Percentiles rank a stretch among this genome's conserved stretches.
These are phyloP conservation scores for Neuroscelio doddi DNA, from an alignment of 2,888 invertebrate species.

Conservation along the genomic window DNA sequence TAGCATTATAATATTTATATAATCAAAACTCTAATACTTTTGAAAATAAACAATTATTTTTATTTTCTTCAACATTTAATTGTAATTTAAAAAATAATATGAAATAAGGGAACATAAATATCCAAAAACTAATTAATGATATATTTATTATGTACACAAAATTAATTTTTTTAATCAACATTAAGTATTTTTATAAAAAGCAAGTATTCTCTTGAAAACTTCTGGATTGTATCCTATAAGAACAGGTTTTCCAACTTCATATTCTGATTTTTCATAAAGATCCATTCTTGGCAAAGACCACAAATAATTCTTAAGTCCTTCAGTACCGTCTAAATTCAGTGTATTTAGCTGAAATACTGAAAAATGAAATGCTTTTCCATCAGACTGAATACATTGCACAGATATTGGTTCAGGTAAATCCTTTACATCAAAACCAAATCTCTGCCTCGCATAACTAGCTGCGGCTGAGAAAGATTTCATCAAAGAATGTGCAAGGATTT, in stretches of 20 bases:
- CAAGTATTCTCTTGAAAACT: constrained; percentile 84
- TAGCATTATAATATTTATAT: too few relatives aligned
- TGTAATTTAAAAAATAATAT: too few relatives aligned
- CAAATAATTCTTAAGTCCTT: constrained; percentile 84
- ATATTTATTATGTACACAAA: constrained; percentile 2
- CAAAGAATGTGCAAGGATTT: constrained; percentile 81
- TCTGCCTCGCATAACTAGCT: constrained; percentile 82
- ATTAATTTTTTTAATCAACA: background rate
- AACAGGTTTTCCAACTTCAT: constrained; percentile 78
- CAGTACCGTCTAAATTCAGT: constrained; percentile 76
- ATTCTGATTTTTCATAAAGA: constrained; percentile 79
- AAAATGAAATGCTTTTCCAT: constrained; percentile 85
- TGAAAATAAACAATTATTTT: too few relatives aligned
- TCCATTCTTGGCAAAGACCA: constrained; percentile 80
- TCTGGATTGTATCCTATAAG: constrained; percentile 85
- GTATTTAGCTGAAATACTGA: constrained; percentile 89
- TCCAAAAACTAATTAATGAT: too few relatives aligned
- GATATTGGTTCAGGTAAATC: constrained; percentile 84
- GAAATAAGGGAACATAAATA: too few relatives aligned
- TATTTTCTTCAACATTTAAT: too few relatives aligned
- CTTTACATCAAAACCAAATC: constrained; percentile 80
- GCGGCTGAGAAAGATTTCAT: constrained; percentile 85
- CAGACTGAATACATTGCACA: constrained; percentile 87
- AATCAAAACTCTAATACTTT: too few relatives aligned
- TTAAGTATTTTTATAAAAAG: constrained; percentile 83